Evolutionary conservation across 2,113 vertebrate genomes (phyloP), one percentile per base, ranked within the genome.

Genomic region (Aspiorhynchus laticeps): DNA sequence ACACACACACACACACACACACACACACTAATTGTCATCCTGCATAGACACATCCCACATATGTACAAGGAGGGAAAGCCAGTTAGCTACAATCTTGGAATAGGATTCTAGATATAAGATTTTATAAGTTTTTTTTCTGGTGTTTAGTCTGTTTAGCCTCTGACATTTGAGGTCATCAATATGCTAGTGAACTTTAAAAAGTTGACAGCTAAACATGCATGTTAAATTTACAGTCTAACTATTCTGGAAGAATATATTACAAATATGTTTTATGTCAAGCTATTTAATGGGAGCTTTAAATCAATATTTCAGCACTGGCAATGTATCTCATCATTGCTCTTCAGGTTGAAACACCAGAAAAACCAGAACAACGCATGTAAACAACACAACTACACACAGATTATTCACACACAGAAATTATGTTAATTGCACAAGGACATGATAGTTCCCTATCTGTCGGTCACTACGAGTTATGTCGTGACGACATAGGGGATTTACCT

Each of bases 301-400:
- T 19, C 28, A 33, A 28, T 77, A 48, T 26, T 77, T 78, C 28
- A 59, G 17, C 36, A 79, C 24, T 78, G 75, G 46, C 75, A 78
- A 9, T 53, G 46, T 5, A 75, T 77, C n/a, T 77, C 75, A 17
- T 31, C 26, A 51, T 73, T 71, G 3, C 67, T 19, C 74, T 76
- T 2, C 43, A 53, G 5, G 28, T 11, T 53, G 17, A 31, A 78
- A 80, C 28, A 56, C 17, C 33, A 59, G 31, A 2, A 12, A 59
- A 80, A 53, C 26, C 7, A 17, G 8, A 21, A 41, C 28, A 59
- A 38, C 11, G 17, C 31, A 24, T 41, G 31, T 7, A 83, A 12
- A 53, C 21, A 24, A 83, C 21, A 53, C 21, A 24, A 69, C 33
- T 19, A 69, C 15, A 69, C 28, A 65, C 61, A 26, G 5, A 65